Percentiles rank a stretch among this genome's conserved stretches.
Conservation (phyloP, 2,797 vertebrate genomes). For the Thamnophis elegans region DNA sequence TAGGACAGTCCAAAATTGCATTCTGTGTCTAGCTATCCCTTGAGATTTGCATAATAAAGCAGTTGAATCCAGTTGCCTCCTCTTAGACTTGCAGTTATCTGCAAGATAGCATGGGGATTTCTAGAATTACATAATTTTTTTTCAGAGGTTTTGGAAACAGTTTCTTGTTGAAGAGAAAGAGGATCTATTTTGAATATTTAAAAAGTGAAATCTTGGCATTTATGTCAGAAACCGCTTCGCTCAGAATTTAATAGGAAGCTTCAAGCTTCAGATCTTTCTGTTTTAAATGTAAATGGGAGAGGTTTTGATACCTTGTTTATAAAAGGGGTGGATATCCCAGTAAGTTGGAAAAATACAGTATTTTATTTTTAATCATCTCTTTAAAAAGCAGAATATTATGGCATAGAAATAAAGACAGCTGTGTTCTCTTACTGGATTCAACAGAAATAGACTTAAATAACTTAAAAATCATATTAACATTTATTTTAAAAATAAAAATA, state of each 20-base stretch:
- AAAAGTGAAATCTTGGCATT: constrained; percentile 9
- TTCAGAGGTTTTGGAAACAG: background rate
- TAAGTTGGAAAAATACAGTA: background rate
- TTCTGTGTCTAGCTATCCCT: background rate
- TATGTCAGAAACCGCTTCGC: background rate
- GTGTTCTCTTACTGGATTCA: background rate
- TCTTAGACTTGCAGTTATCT: background rate
- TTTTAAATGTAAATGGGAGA: background rate
- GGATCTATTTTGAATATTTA: constrained; percentile 18
- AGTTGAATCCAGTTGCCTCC: constrained; percentile 3
- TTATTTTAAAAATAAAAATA: background rate
- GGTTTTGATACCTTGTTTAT: background rate
- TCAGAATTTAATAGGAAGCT: background rate
- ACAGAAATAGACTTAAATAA: background rate
- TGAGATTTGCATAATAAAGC: constrained; percentile 1
- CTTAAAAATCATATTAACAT: background rate
- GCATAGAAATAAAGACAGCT: background rate
- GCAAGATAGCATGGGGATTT: background rate
- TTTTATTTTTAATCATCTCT: background rate
- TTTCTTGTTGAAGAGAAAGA: constrained; percentile 16
- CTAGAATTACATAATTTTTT: constrained; percentile 34
- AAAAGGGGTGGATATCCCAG: background rate
- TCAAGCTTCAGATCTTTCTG: background rate
- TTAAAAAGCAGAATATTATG: background rate
- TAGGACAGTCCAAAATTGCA: background rate